Evolutionary conservation across 2,888 invertebrate genomes (phyloP).

Genomic region (Girardia tigrina): DNA sequence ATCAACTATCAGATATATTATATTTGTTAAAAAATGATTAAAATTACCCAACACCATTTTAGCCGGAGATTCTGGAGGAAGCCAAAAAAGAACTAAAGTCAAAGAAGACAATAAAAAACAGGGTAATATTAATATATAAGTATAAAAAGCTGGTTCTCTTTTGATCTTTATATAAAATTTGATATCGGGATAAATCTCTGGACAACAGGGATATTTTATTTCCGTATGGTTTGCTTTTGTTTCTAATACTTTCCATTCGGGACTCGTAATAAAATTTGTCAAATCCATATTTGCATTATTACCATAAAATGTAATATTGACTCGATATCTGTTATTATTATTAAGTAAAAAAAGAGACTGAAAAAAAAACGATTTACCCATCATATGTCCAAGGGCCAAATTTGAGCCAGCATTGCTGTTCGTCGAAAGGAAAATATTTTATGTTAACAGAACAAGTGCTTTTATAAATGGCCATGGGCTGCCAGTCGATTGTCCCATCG

Average conservation of each 20-base stretch:
- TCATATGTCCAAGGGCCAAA: conserved; percentile 39
- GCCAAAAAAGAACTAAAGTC: conserved; percentile 50
- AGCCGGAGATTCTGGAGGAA: conserved; percentile 51
- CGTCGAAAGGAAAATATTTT: conserved; percentile 39
- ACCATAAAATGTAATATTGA: conserved; percentile 36
- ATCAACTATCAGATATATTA: neutral
- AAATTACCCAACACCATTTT: conserved; percentile 47
- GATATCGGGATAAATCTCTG: conserved; percentile 33
- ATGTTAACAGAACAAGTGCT: conserved; percentile 39
- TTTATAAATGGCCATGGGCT: conserved; percentile 39
- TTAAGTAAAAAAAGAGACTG: neutral
- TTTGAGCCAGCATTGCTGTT: conserved; percentile 38
- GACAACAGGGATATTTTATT: conserved; percentile 33
- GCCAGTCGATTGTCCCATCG: conserved; percentile 38
- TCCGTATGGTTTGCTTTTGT: conserved; percentile 40
- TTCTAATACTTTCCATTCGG: conserved; percentile 47
- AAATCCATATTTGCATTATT: conserved; percentile 32
- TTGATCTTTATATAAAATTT: conserved; percentile 30
- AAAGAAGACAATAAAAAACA: conserved; percentile 49
- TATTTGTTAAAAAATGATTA: neutral
- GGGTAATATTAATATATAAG: conserved; percentile 49
- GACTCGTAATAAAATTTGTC: conserved; percentile 46
- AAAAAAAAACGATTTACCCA: conserved; percentile 34
- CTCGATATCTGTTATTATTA: conserved; percentile 26
- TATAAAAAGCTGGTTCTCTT: conserved; percentile 42